Conservation (phyloP, 1,140 invertebrate species). For the Drosophila seguyi region DNA sequence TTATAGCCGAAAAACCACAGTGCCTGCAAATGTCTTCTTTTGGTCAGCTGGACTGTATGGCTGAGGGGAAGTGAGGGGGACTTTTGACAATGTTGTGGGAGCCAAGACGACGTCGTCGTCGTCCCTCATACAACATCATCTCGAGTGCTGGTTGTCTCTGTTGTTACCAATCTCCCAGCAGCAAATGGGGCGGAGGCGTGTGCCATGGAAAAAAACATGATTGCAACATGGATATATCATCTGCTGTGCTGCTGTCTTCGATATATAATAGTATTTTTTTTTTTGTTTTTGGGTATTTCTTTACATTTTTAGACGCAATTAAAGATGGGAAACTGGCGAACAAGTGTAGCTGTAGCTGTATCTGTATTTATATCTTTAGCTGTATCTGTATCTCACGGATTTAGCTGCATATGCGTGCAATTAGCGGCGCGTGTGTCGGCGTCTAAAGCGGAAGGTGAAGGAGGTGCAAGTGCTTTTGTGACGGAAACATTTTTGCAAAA, state of each 20-base stretch:
- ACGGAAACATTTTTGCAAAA: conserved; percentile 53
- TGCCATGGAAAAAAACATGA: conserved; percentile 53
- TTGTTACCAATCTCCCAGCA: conserved; percentile 27
- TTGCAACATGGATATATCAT: conserved; percentile 66
- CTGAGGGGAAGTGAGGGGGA: not conserved
- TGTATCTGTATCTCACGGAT: conserved; percentile 19
- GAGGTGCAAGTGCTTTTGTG: conserved; percentile 16
- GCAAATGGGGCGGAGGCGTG: conserved; percentile 23
- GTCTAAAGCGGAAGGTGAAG: conserved; percentile 35
- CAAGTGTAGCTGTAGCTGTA: conserved; percentile 33
- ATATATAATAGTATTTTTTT: conserved; percentile 1
- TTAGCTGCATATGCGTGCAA: conserved; percentile 41
- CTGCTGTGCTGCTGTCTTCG: conserved; percentile 17
- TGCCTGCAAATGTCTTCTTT: conserved; percentile 36
- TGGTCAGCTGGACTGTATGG: conserved; percentile 11
- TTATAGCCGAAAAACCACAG: conserved; percentile 37
- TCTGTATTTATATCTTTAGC: conserved; percentile 14
- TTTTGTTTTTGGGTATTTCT: not conserved
- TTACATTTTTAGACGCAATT: conserved; percentile 54
- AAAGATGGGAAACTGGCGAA: conserved; percentile 45
- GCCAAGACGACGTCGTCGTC: conserved; percentile 7
- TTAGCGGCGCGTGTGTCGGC: conserved; percentile 66
- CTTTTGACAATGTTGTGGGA: conserved; percentile 53
- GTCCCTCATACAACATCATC: conserved; percentile 26
- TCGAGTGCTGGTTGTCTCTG: conserved; percentile 38